phyloP scores from a whole-genome alignment of 2,797 vertebrate species.

The Babyrousa celebensis region DNA sequence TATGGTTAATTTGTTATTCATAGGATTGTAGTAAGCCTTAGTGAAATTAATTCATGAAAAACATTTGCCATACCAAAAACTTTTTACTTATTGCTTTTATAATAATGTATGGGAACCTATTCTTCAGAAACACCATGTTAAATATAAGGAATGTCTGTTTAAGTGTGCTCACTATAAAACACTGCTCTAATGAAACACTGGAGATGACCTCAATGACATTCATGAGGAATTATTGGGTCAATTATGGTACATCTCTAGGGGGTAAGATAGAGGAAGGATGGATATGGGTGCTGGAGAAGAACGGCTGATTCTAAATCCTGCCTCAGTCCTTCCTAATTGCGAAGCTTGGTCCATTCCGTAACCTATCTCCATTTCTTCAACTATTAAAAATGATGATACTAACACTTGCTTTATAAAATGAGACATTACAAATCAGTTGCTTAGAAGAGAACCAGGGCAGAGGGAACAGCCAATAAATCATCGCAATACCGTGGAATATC shows the following conservation, averaged over 20 bases:
- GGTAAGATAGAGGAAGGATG: neutral
- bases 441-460: neutral
- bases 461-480: neutral
- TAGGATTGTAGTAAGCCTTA: neutral
- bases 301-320: neutral
- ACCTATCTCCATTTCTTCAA: neutral
- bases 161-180: neutral
- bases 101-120: neutral
- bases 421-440: neutral
- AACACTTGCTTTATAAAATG: neutral
- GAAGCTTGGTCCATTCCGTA: neutral
- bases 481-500: neutral
- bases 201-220: neutral
- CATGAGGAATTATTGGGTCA: neutral
- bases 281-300: neutral
- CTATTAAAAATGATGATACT: neutral
- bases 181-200: neutral
- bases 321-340: neutral
- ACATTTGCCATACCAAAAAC: neutral
- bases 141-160: constrained; percentile 9
- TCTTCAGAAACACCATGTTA: constrained; percentile 28
- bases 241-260: neutral
- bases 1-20: neutral
- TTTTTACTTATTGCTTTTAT: constrained; percentile 44
- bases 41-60: constrained; percentile 42